phyloP scores from a whole-genome alignment of 2,888 invertebrate species.

The Dynastes hyllus region DNA sequence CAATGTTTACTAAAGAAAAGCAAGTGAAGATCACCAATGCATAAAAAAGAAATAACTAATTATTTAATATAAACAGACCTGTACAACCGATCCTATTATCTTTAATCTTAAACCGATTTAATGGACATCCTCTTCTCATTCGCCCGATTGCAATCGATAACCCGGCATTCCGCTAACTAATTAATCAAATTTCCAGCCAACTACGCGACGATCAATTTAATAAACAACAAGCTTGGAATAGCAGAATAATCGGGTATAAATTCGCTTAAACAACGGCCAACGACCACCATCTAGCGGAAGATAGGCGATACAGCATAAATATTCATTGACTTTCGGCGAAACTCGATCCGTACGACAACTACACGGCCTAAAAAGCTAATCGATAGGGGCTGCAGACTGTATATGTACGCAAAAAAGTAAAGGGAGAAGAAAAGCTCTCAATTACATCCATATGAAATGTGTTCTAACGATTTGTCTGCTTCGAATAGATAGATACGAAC shows the following conservation, averaged over 20 bases:
- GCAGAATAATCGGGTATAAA: not conserved
- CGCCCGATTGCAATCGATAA: not conserved
- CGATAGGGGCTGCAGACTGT: not conserved
- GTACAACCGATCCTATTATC: not conserved
- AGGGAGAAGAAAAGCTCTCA: no score
- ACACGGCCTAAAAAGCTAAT: constrained; percentile 4
- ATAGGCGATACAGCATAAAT: constrained; percentile 31
- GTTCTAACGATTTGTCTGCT: no score
- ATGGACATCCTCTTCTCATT: not conserved
- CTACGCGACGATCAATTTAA: no score
- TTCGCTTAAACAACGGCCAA: not conserved
- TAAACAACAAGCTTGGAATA: not conserved
- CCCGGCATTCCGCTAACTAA: not conserved
- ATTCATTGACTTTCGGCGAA: constrained; percentile 6
- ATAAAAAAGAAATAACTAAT: no score
- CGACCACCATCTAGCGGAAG: constrained; percentile 33
- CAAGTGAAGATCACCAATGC: no score
- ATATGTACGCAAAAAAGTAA: no score
- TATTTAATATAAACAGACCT: no score
- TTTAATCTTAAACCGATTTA: not conserved
- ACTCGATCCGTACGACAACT: not conserved
- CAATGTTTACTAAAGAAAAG: no score
- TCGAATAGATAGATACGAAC: no score
- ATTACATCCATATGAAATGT: no score
- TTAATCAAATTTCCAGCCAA: not conserved